Percentiles rank a stretch among this genome's conserved stretches.
Conservation (phyloP, 2,888 invertebrate species). For the Andrena camellia region DNA sequence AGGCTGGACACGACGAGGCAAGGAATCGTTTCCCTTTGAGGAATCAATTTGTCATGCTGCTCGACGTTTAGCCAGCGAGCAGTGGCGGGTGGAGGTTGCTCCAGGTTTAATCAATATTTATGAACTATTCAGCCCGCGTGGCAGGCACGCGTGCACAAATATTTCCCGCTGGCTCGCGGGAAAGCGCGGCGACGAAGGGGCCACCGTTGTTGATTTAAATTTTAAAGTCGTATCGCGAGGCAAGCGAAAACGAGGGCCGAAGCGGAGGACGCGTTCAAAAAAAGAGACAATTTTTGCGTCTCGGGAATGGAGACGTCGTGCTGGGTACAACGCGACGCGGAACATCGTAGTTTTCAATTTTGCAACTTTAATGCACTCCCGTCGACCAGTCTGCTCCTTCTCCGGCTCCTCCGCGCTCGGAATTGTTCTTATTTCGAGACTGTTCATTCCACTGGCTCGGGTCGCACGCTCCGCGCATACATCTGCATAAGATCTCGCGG, state of each 20-base stretch:
- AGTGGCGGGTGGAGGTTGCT: neutral
- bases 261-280: neutral
- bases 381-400: neutral
- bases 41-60: slow-evolving; percentile 36
- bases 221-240: slow-evolving; percentile 23
- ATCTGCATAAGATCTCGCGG: slow-evolving; percentile 29
- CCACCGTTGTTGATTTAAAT: slow-evolving; percentile 40
- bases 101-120: slow-evolving; percentile 36
- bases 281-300: slow-evolving; percentile 35
- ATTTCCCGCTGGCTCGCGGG: slow-evolving; percentile 26
- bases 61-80: neutral
- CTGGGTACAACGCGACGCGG: neutral
- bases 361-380: slow-evolving; percentile 18
- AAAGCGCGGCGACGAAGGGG: slow-evolving; percentile 11
- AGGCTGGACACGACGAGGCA: neutral
- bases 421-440: slow-evolving; percentile 19
- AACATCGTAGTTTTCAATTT: slow-evolving; percentile 46
- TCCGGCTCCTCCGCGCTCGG: neutral
- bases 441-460: slow-evolving; percentile 13
- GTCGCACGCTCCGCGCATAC: slow-evolving; percentile 7
- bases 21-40: slow-evolving; percentile 17
- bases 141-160: slow-evolving; percentile 15
- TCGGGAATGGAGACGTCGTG: neutral
- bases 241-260: neutral
- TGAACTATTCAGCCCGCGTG: slow-evolving; percentile 33